phyloP scores from a whole-genome alignment of 2,888 invertebrate genomes.

The Zeuzera pyrina region DNA sequence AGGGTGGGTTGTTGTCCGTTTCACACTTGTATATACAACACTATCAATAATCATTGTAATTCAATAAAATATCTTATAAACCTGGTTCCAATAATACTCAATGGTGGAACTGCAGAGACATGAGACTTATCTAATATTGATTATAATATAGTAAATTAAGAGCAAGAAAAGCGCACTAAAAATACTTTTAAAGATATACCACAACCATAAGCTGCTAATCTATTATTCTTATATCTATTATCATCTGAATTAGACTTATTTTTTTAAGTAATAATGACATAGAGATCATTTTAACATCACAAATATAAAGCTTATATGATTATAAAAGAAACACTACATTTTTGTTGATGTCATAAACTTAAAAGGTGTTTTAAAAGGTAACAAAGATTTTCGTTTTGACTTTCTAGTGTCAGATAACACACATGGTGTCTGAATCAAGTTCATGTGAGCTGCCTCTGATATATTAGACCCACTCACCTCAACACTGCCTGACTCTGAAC shows the following conservation, averaged over 20 bases:
- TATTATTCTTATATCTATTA: neutral
- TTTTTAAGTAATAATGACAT: too few species aligned
- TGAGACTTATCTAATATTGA: too few species aligned
- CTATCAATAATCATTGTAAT: too few species aligned
- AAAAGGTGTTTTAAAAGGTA: constrained; percentile 65
- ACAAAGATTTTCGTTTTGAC: constrained; percentile 43
- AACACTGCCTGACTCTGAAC: constrained; percentile 31
- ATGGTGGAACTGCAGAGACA: too few species aligned
- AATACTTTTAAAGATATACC: too few species aligned
- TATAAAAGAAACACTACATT: constrained; percentile 25
- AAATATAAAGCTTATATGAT: neutral
- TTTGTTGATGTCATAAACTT: constrained; percentile 57
- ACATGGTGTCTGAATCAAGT: too few species aligned
- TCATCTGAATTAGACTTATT: neutral
- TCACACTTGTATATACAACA: constrained; percentile 9
- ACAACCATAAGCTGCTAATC: too few species aligned
- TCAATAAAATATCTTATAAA: too few species aligned
- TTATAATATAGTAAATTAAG: too few species aligned
- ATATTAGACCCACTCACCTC: constrained; percentile 34
- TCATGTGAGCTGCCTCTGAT: constrained; percentile 34
- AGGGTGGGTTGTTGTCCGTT: constrained; percentile 68
- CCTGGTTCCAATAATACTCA: too few species aligned
- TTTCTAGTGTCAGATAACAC: constrained; percentile 21
- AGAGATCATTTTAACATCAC: neutral
- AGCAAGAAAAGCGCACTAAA: too few species aligned